Evolutionary conservation across 2,113 vertebrate genomes (phyloP), one percentile per base, ranked within the genome.

Genomic region (Prinia subflava): DNA sequence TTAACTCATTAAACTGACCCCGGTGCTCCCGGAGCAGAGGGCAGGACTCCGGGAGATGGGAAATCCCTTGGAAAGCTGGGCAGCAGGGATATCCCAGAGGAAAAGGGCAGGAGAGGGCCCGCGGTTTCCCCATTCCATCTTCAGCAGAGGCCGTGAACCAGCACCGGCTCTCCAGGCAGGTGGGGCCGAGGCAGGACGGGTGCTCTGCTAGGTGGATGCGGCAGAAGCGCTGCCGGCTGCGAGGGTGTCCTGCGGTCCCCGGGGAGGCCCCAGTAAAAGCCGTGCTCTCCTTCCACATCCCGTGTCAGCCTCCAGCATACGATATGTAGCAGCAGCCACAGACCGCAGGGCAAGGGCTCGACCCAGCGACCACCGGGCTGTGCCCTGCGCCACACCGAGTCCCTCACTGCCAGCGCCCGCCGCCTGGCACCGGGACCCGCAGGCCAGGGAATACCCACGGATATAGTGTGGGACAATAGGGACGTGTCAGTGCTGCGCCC

Each of bases 1-100:
- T 33, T 90, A 89, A 80, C 89, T 86, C 76, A 41, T 68, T 31
- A 74, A 50, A 83, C 83, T 94, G 96, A 95, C 93, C 96, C 89
- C 42, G 0, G 11, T 49, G 96, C 80, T n/a, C 96, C 22, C 15
- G 1, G 94, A 81, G 93, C 94, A 96, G 93, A 96, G 96, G 93
- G 91, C 96, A 95, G 59, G 89, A 56, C 86, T 37, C 16, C 8
- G 2, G 41, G 23, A 49, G 47, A 62, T 9, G 63, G 77, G 19
- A 73, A 83, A 53, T 6, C 30, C 55, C 53, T 67, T 3, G 2
- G 50, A 30, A 65, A 81, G 71, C 35, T 1, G 6, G 30, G 44
- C n/a, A 64, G 83, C 1, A 0, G 22, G 50, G 60, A 57, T 15
- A 18, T 20, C 35, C 62, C 4, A 4, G 37, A n/a, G 37, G 22